Conservation (phyloP, 2,888 invertebrate species). For the Diplazon laetatorius region DNA sequence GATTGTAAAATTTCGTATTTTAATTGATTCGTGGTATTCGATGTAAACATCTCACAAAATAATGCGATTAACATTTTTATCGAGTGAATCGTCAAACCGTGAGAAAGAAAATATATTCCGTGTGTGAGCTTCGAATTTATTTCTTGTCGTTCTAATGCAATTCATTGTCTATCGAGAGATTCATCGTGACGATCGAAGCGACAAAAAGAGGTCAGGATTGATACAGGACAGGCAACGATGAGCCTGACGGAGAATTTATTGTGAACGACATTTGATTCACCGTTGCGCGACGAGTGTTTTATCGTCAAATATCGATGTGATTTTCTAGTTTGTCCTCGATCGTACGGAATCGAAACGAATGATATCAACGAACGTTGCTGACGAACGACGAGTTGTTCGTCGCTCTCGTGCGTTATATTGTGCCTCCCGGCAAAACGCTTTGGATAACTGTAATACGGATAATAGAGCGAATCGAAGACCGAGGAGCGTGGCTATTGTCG, state of each 20-base stretch:
- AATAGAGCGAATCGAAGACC: constrained; percentile 61
- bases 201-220: background rate
- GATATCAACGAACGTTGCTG: constrained; percentile 7
- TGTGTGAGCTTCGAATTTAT: background rate
- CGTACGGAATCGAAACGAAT: constrained; percentile 32
- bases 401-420: constrained; percentile 12
- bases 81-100: too few species aligned
- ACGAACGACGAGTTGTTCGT: background rate
- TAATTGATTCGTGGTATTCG: too few species aligned
- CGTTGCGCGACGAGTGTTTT: constrained; percentile 21
- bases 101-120: too few species aligned
- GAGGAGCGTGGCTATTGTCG: constrained; percentile 54
- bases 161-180: constrained; percentile 5
- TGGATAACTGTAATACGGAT: constrained; percentile 61
- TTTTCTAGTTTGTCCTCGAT: constrained; percentile 56
- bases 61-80: too few species aligned
- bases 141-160: background rate
- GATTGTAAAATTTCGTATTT: too few species aligned
- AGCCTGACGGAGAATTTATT: too few species aligned
- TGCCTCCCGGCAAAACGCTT: constrained; percentile 23
- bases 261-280: constrained; percentile 7
- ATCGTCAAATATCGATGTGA: constrained; percentile 31
- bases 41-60: too few species aligned
- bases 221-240: background rate
- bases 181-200: constrained; percentile 12